Conservation (phyloP, 2,888 invertebrate genomes). For the Cartodere bifasciata region DNA sequence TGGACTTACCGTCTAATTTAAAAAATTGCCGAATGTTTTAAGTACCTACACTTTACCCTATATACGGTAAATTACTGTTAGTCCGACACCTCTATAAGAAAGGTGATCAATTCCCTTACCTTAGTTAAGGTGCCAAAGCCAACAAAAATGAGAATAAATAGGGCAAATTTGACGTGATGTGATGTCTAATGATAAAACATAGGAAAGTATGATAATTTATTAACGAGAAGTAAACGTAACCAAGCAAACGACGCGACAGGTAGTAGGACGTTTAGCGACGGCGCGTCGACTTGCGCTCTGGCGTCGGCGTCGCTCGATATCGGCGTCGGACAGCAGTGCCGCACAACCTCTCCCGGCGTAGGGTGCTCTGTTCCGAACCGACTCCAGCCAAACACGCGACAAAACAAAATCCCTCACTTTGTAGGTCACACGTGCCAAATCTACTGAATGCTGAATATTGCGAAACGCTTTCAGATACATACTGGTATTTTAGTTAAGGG, state of each 20-base stretch:
- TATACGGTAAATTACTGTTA: too few species aligned
- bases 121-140: too few species aligned
- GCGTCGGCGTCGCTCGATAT: constrained; percentile 35
- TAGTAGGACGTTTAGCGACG: constrained; percentile 30
- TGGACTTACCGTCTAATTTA: too few species aligned
- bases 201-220: constrained; percentile 28
- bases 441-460: constrained; percentile 21
- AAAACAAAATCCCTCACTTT: constrained; percentile 6
- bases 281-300: constrained; percentile 32
- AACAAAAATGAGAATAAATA: too few species aligned
- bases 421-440: constrained; percentile 12
- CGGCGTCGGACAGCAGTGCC: constrained; percentile 32
- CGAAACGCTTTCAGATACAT: too few species aligned
- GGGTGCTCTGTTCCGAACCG: constrained; percentile 30
- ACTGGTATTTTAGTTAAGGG: too few species aligned
- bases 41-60: too few species aligned
- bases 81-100: too few species aligned
- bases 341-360: constrained; percentile 34
- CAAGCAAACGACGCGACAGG: constrained; percentile 28
- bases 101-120: too few species aligned
- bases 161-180: too few species aligned
- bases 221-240: constrained; percentile 25
- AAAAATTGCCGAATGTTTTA: too few species aligned
- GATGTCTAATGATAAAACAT: constrained; percentile 23
- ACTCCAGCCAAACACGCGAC: constrained; percentile 14